phyloP scores from a whole-genome alignment of 1,140 invertebrate species.

The Helicoverpa zea region DNA sequence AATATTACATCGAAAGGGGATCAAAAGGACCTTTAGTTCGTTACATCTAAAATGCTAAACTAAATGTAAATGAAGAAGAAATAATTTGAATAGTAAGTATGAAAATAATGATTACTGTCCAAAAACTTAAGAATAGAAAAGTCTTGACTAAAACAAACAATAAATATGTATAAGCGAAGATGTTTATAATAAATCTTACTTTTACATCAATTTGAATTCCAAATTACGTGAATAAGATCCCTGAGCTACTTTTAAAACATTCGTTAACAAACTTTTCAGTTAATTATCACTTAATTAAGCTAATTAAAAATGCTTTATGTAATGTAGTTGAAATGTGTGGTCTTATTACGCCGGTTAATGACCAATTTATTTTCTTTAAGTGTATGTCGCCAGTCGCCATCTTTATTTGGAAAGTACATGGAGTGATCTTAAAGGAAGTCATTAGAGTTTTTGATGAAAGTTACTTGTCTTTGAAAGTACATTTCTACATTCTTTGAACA shows the following conservation, averaged over 20 bases:
- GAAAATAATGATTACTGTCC: not conserved
- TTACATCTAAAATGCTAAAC: no score
- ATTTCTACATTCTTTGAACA: no score
- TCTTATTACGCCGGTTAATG: constrained; percentile 17
- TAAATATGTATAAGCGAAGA: constrained; percentile 32
- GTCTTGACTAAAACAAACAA: constrained; percentile 7
- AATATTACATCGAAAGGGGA: no score
- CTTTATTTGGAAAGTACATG: constrained; percentile 13
- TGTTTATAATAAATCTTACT: constrained; percentile 35
- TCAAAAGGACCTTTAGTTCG: no score
- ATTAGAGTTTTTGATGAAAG: no score
- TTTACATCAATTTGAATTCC: constrained; percentile 43
- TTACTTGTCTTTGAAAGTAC: no score
- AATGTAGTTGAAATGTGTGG: constrained; percentile 25
- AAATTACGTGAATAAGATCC: constrained; percentile 28
- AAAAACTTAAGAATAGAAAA: not conserved
- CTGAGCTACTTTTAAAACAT: constrained; percentile 30
- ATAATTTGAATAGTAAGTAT: not conserved
- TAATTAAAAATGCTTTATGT: constrained; percentile 47
- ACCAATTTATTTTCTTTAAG: constrained; percentile 35
- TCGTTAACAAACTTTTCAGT: constrained; percentile 46
- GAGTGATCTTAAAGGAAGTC: not conserved
- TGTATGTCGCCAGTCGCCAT: not conserved
- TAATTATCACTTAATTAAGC: constrained; percentile 49
- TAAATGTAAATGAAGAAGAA: not conserved